Evolutionary conservation across 2,888 invertebrate species (phyloP).

Genomic region (Chymomyza amoena): DNA sequence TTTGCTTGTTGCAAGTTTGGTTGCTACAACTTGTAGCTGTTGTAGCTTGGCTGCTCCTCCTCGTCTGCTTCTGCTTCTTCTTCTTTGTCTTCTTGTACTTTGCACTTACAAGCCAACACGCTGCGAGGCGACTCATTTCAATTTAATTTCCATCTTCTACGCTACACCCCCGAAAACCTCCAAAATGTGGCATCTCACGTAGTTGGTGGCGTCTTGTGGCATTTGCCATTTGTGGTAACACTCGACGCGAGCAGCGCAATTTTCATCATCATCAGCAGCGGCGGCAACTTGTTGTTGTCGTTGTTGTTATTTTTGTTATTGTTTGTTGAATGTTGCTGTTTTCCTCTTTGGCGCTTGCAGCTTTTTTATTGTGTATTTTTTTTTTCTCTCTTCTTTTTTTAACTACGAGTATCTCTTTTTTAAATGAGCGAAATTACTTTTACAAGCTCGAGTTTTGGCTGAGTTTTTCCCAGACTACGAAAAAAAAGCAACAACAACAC

Average conservation of each 20-base stretch:
- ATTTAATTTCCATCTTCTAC: slow-evolving; percentile 55
- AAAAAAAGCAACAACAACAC: neutral
- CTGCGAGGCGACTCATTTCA: slow-evolving; percentile 59
- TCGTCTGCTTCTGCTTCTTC: neutral
- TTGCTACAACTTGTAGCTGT: neutral
- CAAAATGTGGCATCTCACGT: slow-evolving; percentile 48
- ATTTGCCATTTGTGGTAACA: slow-evolving; percentile 42
- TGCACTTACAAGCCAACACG: slow-evolving; percentile 20
- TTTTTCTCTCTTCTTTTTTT: slow-evolving; percentile 28
- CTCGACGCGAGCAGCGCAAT: slow-evolving; percentile 23
- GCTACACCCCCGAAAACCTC: slow-evolving; percentile 21
- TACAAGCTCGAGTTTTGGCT: slow-evolving; percentile 19
- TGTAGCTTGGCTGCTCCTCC: neutral
- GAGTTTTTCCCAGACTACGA: neutral
- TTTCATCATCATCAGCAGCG: slow-evolving; percentile 35
- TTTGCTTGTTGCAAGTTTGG: neutral
- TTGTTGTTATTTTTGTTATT: slow-evolving; percentile 18
- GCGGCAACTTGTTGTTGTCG: neutral
- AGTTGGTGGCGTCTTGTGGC: slow-evolving; percentile 46
- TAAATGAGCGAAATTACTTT: slow-evolving; percentile 61
- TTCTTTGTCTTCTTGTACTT: neutral
- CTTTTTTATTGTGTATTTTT: neutral
- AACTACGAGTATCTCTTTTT: slow-evolving; percentile 19
- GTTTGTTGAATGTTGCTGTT: slow-evolving; percentile 19
- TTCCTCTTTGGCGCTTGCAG: neutral